These are phyloP conservation scores for Cynopterus sphinx DNA, from an alignment of 2,797 vertebrate genomes.

Conservation along the genomic window DNA sequence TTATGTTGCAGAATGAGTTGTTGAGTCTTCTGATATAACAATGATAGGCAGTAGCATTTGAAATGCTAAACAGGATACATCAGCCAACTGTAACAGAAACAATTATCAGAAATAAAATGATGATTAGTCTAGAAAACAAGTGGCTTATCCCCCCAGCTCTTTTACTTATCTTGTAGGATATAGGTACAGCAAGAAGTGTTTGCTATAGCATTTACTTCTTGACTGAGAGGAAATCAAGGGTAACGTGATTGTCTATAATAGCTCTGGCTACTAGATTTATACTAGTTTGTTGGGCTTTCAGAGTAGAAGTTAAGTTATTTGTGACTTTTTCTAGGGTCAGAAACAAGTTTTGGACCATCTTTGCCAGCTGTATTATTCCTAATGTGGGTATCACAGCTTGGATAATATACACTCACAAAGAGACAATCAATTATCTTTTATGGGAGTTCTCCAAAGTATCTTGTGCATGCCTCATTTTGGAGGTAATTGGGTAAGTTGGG, in stretches of 20 bases:
- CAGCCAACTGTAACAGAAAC: background rate
- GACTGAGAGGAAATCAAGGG: background rate
- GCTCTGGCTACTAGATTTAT: background rate
- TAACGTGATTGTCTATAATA: background rate
- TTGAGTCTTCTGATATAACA: background rate
- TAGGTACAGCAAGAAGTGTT: background rate
- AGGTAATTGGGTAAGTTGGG: background rate
- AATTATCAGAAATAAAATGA: slow-evolving; percentile 38
- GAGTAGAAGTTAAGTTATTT: background rate
- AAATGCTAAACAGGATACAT: background rate
- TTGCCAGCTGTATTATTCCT: slow-evolving; percentile 6
- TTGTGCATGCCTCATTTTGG: background rate
- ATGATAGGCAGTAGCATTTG: background rate
- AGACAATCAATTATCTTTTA: background rate
- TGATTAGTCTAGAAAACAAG: background rate
- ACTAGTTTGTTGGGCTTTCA: background rate
- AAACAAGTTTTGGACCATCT: slow-evolving; percentile 1
- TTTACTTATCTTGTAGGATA: background rate
- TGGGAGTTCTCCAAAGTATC: background rate
- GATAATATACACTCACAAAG: background rate
- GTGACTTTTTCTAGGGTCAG: background rate
- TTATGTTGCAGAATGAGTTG: background rate
- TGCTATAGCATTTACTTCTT: slow-evolving; percentile 2
- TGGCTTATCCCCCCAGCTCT: background rate
- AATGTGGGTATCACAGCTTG: background rate